Percentiles rank a stretch among this genome's conserved stretches.
Conservation (phyloP, 2,113 vertebrate genomes). For the Genyomyrus donnyi region DNA sequence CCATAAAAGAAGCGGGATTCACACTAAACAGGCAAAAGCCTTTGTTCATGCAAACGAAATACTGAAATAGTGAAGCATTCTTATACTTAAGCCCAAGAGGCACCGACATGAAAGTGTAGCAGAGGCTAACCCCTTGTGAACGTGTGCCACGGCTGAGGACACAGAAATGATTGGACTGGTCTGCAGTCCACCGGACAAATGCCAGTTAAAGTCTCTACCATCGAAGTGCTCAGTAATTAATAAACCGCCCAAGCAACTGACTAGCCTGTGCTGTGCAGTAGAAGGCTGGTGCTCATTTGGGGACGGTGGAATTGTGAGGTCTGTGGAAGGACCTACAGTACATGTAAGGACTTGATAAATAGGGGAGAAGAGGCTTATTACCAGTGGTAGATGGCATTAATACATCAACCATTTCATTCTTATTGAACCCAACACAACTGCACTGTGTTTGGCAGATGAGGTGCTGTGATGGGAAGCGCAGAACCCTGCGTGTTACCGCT, state of each 20-base stretch:
- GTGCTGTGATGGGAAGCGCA: background rate
- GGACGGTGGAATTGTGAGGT: background rate
- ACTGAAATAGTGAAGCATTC: background rate
- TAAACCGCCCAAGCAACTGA: background rate
- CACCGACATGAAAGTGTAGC: background rate
- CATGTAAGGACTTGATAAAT: background rate
- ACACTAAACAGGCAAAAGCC: background rate
- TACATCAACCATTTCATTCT: background rate
- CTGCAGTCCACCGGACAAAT: background rate
- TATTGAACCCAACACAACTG: background rate
- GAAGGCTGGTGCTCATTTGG: background rate
- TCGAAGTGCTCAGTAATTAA: background rate
- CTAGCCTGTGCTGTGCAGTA: background rate
- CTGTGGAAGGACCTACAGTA: background rate
- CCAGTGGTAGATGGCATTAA: background rate
- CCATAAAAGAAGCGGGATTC: conserved; percentile 26
- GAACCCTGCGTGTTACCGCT: background rate
- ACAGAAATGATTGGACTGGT: background rate
- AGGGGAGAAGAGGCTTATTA: background rate
- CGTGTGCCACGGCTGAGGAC: background rate
- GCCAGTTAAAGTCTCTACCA: background rate
- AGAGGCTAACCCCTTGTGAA: background rate
- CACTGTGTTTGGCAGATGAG: background rate
- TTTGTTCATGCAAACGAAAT: background rate
- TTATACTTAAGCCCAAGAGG: background rate